Conservation (phyloP, 2,797 vertebrate genomes). For the Dendrocincla tyrannina region DNA sequence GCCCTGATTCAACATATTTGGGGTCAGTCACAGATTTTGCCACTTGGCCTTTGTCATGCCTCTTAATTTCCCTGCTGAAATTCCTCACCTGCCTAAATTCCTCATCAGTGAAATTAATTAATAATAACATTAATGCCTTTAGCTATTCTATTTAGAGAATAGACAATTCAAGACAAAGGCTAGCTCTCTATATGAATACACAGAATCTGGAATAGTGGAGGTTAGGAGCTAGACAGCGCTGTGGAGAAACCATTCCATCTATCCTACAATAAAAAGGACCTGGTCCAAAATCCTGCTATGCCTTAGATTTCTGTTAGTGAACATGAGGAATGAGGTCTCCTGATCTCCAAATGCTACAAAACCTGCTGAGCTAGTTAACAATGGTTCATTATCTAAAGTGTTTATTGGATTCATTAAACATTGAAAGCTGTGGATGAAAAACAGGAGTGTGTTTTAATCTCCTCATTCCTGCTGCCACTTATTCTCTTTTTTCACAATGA, state of each 20-base stretch:
- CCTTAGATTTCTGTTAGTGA: not conserved
- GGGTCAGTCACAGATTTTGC: not conserved
- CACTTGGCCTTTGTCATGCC: not conserved
- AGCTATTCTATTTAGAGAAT: not conserved
- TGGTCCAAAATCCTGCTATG: not conserved
- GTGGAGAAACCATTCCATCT: not conserved
- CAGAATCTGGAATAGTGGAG: not conserved
- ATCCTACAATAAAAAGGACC: not conserved
- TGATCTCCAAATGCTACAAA: not conserved
- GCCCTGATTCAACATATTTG: not conserved
- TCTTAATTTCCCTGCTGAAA: not conserved
- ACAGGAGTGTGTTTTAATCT: not conserved
- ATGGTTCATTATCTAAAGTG: not conserved
- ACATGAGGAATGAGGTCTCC: not conserved
- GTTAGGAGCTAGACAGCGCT: not conserved
- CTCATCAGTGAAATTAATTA: not conserved
- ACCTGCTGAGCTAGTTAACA: not conserved
- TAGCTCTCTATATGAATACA: not conserved
- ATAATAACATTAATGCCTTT: not conserved
- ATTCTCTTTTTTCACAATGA: not conserved
- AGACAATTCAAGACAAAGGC: not conserved
- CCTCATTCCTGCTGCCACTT: not conserved
- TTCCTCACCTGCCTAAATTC: not conserved
- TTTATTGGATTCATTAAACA: constrained; percentile 8
- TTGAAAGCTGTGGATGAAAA: not conserved